Base-by-base conservation (phyloP, 2,797 vertebrate species). In the Gorsachius magnificus region DNA sequence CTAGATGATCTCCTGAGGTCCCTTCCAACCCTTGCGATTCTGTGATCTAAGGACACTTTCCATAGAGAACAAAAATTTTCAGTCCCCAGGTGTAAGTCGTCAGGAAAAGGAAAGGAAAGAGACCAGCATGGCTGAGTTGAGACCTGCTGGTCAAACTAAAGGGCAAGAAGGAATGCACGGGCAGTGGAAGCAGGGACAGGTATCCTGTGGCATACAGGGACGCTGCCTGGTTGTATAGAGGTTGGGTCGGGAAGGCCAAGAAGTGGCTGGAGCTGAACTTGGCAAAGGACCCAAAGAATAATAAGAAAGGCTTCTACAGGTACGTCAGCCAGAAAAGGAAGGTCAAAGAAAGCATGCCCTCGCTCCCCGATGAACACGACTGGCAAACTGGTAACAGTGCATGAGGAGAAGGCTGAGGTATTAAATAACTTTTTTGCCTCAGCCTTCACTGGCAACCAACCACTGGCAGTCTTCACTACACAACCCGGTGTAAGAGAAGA, bases 331-430 rank as follows among this genome's bases (percentile, higher is more conserved):
- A 60, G 57, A 60, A 35, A 36, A 60, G n/a, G 15, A 25, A 36
- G 15, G 22, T 60, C 15, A 35, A 15, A 58, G 57, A 60, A 60
- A 25, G 57, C 4, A 10, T 36, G 35, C n/a, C n/a, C n/a, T 15
- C 22, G 3, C n/a, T 10, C n/a, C n/a, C n/a, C 5, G 1, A 58
- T 25, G 22, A 58, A 16, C n/a, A 25, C 1, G 14, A 16, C n/a
- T 58, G 7, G 10, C 15, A 16, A 25, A 58, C 57, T 58, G 22
- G 15, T 58, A 16, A 58, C 22, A 24, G 35, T 4, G 24, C 15
- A 58, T 5, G 14, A 58, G 33, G 15, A 58, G n/a, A 35, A 58
- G n/a, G n/a, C 22, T 35, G n/a, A 58, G n/a, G n/a, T 35, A 35
- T 5, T 16, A 15, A 35, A 57, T 5, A 57, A 35, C 10, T 8